Evolutionary conservation across 2,113 vertebrate species (phyloP), one percentile per base, ranked within the genome.

Genomic region (Forbesichthys agassizii): DNA sequence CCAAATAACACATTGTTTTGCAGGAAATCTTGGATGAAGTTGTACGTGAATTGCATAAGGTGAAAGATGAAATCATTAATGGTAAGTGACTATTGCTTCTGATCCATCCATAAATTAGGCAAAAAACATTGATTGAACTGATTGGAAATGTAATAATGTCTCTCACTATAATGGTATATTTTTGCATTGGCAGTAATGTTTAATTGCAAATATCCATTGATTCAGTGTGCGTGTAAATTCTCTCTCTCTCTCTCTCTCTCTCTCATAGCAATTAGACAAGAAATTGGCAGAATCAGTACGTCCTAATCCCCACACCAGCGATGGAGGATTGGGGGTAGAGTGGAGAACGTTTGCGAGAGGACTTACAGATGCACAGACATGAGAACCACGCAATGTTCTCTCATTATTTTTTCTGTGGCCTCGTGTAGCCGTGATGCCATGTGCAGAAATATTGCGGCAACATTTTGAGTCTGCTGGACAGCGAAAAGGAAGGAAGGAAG

Each of bases 21-120:
- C 90, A 99, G 98, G 98, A 99, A 92, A 99, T 99, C 86, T 92
- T 99, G 91, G 98, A 99, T 87, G 98, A 99, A 90, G 98, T 99
- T 84, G 96, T 99, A 76, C 95, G 96, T 11, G 98, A 99, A 90
- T 93, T 99, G 75, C 97, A 99, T 93, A 98, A 97, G 84, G 97
- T 98, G 84, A 99, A 99, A 92, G 96, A 98, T 79, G 97, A 99
- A 90, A 99, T 99, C 85, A 99, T 99, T 71, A 95, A 98, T 46
- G 98, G 98, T 99, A 91, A 95, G 96, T 9, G 18, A 53, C 51
- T 53, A 11, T 14, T n/a, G n/a, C 7, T 18, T 55, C 18, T 18
- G 18, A 18, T 18, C 14, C 53, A 27, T 27, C 27, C 27, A 27
- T 27, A 27, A 27, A 27, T 27, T 27, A 27, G 27, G 27, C 27